phyloP scores from a whole-genome alignment of 2,113 vertebrate species.

The Turnix velox region DNA sequence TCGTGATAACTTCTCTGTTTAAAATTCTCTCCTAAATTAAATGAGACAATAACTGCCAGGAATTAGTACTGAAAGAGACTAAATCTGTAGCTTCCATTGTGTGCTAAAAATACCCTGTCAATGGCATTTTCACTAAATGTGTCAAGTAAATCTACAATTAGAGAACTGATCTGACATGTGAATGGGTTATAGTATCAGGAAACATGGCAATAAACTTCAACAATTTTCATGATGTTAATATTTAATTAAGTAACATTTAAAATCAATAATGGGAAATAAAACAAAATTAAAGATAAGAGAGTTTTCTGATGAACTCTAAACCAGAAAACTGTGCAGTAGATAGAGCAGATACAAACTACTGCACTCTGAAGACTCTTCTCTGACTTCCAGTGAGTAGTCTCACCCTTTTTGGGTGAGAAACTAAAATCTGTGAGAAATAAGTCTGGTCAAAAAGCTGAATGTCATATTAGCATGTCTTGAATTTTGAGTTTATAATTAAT shows the following conservation, averaged over 20 bases:
- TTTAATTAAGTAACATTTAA: not conserved
- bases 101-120: slow-evolving; percentile 10
- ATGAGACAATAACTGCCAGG: slow-evolving; percentile 2
- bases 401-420: fast-evolving
- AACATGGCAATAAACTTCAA: not conserved
- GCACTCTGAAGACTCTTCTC: not conserved
- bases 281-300: not conserved
- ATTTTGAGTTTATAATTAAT: not conserved
- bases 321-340: not conserved
- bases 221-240: not conserved
- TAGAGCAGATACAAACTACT: not conserved
- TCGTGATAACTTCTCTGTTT: not conserved
- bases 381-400: not conserved
- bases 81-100: not conserved
- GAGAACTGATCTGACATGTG: not conserved
- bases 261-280: not conserved
- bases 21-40: slow-evolving; percentile 18
- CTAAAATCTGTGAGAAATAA: not conserved
- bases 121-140: not conserved
- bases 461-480: not conserved
- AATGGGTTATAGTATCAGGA: not conserved
- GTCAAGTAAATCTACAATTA: not conserved
- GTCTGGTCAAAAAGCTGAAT: not conserved
- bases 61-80: not conserved
- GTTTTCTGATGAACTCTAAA: not conserved